A percentile compares a stretch with the other conserved stretches of the same genome.
These are phyloP conservation scores for Cephus nigrinus DNA, from an alignment of 2,888 invertebrate genomes.

Conservation along the genomic window DNA sequence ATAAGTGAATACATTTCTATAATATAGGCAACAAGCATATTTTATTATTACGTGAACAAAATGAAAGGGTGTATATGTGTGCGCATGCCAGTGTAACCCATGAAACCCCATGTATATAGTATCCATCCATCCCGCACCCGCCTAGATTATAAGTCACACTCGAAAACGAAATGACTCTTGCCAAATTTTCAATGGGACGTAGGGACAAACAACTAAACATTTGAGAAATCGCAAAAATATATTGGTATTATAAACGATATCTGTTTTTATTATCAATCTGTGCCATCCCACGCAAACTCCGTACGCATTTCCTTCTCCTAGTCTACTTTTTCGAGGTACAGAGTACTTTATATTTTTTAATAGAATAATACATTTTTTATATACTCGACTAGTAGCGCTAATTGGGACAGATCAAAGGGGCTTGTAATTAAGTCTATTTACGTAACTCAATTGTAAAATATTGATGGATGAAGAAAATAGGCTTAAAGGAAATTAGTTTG, in stretches of 20 bases:
- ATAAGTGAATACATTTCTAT: background rate
- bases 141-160: constrained; percentile 50
- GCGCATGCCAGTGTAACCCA: constrained; percentile 47
- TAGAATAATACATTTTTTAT: background rate
- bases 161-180: constrained; percentile 57
- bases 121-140: constrained; percentile 37
- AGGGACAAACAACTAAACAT: constrained; percentile 55
- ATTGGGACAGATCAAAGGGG: background rate
- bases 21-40: constrained; percentile 16
- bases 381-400: background rate
- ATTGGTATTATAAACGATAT: constrained; percentile 62
- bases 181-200: constrained; percentile 61
- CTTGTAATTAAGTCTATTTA: background rate
- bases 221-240: constrained; percentile 61
- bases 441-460: background rate
- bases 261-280: background rate
- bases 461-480: background rate
- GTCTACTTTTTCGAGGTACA: background rate
- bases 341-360: background rate
- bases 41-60: constrained; percentile 21
- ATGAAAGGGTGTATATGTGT: constrained; percentile 25
- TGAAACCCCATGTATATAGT: constrained; percentile 56
- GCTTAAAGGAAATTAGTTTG: background rate
- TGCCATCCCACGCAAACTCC: background rate
- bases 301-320: background rate